phyloP scores from a whole-genome alignment of 2,113 vertebrate genomes.

The Verasper variegatus region DNA sequence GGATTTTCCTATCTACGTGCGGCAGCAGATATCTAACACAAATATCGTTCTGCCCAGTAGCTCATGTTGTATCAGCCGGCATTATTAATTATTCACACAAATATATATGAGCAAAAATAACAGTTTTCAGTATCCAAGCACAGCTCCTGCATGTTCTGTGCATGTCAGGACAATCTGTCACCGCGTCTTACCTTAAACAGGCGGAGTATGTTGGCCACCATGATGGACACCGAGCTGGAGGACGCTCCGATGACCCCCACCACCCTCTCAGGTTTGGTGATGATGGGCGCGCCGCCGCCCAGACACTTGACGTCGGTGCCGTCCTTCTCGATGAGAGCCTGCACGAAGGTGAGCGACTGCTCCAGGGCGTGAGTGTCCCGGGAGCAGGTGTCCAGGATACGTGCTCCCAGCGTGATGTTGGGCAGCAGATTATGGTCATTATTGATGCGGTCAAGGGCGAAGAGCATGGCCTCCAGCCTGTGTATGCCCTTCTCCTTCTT shows the following conservation, averaged over 20 bases:
- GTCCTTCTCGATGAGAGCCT: conserved; percentile 97
- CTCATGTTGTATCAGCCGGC: conserved; percentile 1
- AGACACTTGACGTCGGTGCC: conserved; percentile 94
- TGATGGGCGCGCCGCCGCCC: conserved; percentile 92
- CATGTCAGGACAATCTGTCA: not conserved
- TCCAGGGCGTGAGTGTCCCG: conserved; percentile 97
- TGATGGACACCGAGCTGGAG: conserved; percentile 97
- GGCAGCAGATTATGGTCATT: conserved; percentile 95
- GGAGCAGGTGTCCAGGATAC: conserved; percentile 97
- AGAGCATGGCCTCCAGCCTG: conserved; percentile 97
- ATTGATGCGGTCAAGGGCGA: conserved; percentile 97
- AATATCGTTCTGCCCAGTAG: conserved; percentile 21
- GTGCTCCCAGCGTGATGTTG: conserved; percentile 96
- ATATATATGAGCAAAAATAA: conserved; percentile 13
- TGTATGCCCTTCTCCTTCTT: conserved; percentile 99
- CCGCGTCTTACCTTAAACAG: conserved; percentile 91
- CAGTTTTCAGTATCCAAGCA: not conserved
- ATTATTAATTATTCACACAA: conserved; percentile 52
- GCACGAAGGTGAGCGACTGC: conserved; percentile 98
- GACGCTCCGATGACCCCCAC: conserved; percentile 96
- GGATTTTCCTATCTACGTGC: conserved; percentile 38
- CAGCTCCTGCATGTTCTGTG: not conserved
- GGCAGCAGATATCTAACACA: conserved; percentile 41
- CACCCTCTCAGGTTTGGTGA: conserved; percentile 95
- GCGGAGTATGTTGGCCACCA: conserved; percentile 98